Base-by-base conservation (phyloP, 2,888 invertebrate species). In the Subacronicta megacephala region DNA sequence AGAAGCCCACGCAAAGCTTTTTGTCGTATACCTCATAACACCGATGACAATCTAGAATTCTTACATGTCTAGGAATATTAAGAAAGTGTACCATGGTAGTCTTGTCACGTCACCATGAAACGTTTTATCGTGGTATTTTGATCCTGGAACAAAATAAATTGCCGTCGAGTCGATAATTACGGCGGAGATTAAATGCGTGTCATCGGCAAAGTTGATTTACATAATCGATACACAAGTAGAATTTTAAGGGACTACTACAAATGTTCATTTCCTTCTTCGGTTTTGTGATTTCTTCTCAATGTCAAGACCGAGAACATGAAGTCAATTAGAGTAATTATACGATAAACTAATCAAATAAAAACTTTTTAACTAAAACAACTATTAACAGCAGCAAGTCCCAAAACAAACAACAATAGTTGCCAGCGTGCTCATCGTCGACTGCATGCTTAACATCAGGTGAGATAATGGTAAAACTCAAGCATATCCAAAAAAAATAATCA, bases 41-140 rank as follows among this genome's bases (percentile, higher is more conserved):
- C 71, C 76, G 85, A 87, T 88, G 72, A 62, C 71, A 82, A 88
- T 89, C 88, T 84, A 71, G 68, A 80, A 69, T 70, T 60, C 62
- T 65, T 75, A 87, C 85, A 83, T 86, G 87, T 83, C 77, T 83
- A 81, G 87, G 83, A 82, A 83, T 65, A 72, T 71, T 72, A 81
- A 80, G 72, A 77, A 78, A 78, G 54, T 64, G n/a, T 44, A 31
- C 53, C 58, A 69, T 62, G 57, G 60, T 73, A 77, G 72, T 78
- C 71, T 66, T 66, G 71, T 79, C 81, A 77, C 78, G 77, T 76
- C 65, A 74, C 50, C 69, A 56, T 53, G 63, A 65, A 70, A 55
- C 53, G 54, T 67, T 79, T 73, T 78, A 77, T 79, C 75, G 71
- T n/a, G 62, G 62, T 65, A 73, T 75, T 76, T 78, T 65, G 63